These are phyloP conservation scores for Diadumene lineata DNA, from an alignment of 92 coral and sea anemone genomes.

Conservation along the genomic window DNA sequence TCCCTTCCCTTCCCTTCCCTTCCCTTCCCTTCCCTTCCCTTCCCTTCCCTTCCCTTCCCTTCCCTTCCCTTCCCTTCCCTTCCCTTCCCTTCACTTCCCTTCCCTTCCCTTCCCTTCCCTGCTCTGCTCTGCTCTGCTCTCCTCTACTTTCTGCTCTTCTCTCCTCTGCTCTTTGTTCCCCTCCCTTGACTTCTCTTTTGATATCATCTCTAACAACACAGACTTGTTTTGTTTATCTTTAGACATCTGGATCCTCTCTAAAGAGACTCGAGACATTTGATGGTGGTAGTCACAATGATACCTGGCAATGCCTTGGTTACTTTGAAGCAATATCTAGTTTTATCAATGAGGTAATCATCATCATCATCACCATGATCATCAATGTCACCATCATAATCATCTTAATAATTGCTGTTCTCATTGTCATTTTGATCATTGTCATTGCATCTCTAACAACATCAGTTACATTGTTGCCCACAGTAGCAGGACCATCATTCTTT, in stretches of 20 bases:
- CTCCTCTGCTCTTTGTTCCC: background rate
- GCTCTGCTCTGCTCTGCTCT: background rate
- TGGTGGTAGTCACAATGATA: constrained; percentile 95
- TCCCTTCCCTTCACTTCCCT: background rate
- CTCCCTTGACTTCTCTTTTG: background rate
- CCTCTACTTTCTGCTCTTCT: background rate
- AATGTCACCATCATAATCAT: background rate
- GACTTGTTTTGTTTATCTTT: constrained; percentile 5
- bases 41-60: background rate
- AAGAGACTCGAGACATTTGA: constrained; percentile 89
- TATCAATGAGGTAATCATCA: constrained; percentile 76
- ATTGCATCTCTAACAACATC: too few species aligned
- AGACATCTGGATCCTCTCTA: constrained; percentile 81
- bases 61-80: background rate
- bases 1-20: background rate
- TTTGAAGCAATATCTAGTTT: constrained; percentile 87
- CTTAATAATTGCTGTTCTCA: background rate
- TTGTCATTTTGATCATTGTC: background rate
- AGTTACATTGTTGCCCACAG: too few species aligned
- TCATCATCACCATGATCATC: background rate
- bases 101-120: background rate
- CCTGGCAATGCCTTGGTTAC: constrained; percentile 98
- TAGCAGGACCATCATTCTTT: too few species aligned
- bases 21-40: background rate
- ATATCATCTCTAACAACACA: background rate